Base-by-base conservation (phyloP, 2,797 vertebrate species). In the Sebastes glaucus region DNA sequence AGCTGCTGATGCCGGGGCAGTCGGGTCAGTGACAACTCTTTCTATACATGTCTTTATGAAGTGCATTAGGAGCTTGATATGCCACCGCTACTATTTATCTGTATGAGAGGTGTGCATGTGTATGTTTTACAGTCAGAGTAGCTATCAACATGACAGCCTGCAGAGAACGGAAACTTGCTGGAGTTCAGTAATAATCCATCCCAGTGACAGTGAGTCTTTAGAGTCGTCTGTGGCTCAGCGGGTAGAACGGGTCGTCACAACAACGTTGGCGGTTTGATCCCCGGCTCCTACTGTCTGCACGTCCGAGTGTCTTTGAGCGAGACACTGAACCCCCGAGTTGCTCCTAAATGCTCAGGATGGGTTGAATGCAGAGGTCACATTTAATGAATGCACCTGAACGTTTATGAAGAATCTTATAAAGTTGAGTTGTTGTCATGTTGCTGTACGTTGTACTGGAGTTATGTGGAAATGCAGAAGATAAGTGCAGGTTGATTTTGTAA, bases 1-100 rank as follows among this genome's bases (percentile, higher is more conserved):
- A 97, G 82, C 96, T 97, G 56, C 95, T 97, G 91, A 95, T 96
- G 90, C 96, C 97, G 0, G 95, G 96, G 35, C 94, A 96, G 16
- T 91, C 95, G 76, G 95, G 96, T 97, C 70, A 94, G 95, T 85
- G 64, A 23, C 16, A 2, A 4, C 23, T 30, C 18, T 28, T 13
- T 49, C 4, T 57, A 27, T 27, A 27, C 6, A 57, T 57, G 16
- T 27, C 55, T 57, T 27, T 27, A 27, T 11, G 16, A 57, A 57
- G 55, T 27, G 13, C 13, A 27, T 16, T 14, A 16, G 23, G 13
- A 57, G 56, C 56, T 57, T 25, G 16, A 28, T 16, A 57, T 27
- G 25, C 6, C 53, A 27, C 13, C 4, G n/a, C 49, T 11, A 53
- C 5, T 53, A 53, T 53, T 53, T 53, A 53, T 53, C 49, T n/a